phyloP scores from a whole-genome alignment of 2,888 invertebrate species.

The Autographa pulchrina region DNA sequence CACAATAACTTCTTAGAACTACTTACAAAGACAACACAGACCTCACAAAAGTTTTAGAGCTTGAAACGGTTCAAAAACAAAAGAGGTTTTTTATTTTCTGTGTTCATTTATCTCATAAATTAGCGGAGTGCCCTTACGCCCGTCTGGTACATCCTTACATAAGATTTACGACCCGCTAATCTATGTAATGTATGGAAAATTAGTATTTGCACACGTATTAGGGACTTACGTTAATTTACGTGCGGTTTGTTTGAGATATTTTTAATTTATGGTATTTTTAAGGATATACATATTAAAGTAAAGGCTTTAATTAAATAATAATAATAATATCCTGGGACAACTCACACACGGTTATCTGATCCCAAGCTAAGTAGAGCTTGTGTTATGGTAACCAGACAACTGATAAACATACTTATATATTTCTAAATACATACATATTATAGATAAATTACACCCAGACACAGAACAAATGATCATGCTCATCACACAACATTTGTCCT shows the following conservation, averaged over 20 bases:
- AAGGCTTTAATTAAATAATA: no score
- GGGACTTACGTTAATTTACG: neutral
- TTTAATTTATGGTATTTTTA: neutral
- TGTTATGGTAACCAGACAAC: no score
- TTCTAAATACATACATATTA: no score
- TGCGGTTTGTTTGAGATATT: neutral
- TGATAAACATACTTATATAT: no score
- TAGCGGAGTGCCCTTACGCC: slow-evolving; percentile 22
- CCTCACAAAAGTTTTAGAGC: neutral
- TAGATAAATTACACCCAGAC: no score
- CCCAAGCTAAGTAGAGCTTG: no score
- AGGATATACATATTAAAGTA: no score
- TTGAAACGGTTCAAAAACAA: neutral
- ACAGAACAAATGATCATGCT: no score
- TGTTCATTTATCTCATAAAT: slow-evolving; percentile 39
- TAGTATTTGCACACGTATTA: neutral
- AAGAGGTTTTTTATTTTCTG: slow-evolving; percentile 38
- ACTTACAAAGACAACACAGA: neutral
- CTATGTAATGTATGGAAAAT: slow-evolving; percentile 25
- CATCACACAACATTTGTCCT: no score
- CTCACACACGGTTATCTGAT: no score
- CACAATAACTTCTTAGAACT: neutral
- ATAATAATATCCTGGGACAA: no score
- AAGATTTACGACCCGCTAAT: slow-evolving; percentile 47
- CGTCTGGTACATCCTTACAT: slow-evolving; percentile 25